A percentile compares a stretch with the other conserved stretches of the same genome.
Conservation (phyloP, 1,140 invertebrate genomes). For the Lasaia peninsularis region DNA sequence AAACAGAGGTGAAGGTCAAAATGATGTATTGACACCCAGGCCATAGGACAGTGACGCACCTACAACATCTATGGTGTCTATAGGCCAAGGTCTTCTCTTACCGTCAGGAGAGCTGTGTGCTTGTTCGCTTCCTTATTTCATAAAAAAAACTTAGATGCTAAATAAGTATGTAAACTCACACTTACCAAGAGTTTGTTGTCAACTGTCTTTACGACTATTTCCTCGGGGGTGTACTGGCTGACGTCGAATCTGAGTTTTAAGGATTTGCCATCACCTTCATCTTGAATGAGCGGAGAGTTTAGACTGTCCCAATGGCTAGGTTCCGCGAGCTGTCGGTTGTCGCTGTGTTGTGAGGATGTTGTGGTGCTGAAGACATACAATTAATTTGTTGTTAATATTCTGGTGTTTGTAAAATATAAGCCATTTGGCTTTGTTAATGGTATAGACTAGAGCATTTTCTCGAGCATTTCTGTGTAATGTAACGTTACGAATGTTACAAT, state of each 20-base stretch:
- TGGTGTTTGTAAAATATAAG: not conserved
- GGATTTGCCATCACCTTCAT: constrained; percentile 92
- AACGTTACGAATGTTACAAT: too few species aligned
- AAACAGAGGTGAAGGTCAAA: constrained; percentile 9
- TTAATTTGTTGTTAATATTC: not conserved
- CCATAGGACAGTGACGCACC: too few species aligned
- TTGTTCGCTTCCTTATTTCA: too few species aligned
- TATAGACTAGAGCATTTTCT: too few species aligned
- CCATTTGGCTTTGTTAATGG: too few species aligned
- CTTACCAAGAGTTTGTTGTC: constrained; percentile 96
- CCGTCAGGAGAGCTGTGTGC: too few species aligned
- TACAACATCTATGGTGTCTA: too few species aligned
- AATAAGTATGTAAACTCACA: not conserved
- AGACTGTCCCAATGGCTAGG: constrained; percentile 80
- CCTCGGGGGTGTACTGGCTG: constrained; percentile 95
- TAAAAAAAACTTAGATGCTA: too few species aligned
- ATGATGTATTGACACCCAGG: too few species aligned
- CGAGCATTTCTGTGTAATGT: too few species aligned
- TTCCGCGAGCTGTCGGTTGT: constrained; percentile 76
- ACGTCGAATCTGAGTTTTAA: constrained; percentile 96
- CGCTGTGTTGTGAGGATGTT: constrained; percentile 78
- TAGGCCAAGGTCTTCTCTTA: too few species aligned
- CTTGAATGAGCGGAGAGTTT: constrained; percentile 94
- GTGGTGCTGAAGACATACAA: constrained; percentile 75
- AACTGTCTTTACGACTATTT: constrained; percentile 97